Base-by-base conservation (phyloP, 2,888 invertebrate genomes). In the Polydrusus tereticollis region DNA sequence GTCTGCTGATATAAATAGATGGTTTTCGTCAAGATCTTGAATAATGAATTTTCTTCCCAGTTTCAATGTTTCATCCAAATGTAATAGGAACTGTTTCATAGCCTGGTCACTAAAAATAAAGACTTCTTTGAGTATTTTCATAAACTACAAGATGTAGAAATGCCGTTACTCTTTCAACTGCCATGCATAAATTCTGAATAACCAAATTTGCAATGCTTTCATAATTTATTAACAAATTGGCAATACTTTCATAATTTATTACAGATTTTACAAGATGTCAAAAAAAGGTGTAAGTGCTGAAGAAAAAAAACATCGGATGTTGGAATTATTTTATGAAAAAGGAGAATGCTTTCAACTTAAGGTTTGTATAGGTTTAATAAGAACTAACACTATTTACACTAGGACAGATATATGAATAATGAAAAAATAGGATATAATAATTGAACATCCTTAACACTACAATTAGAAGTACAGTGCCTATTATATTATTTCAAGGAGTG, bases 1-100 rank as follows among this genome's bases (percentile, higher is more conserved):
- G 79, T 99, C 98, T 0, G 94, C 90, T n/a, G 97, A 95, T 81
- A 99, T 96, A 81, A 99, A 98, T 68, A 99, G 85, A 86, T 99
- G 98, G 74, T 92, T 94, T 79, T 98, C 98, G 82, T 99, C 99
- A 78, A 99, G 88, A 86, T 99, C 98, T 88, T 98, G 97, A 75
- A 98, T 92, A 60, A 99, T 97, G 87, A 99, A 99, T 86, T 96
- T 96, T 79, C 92, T 90, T 78, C 98, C 98, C 16, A 99, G 88
- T 60, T 95, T 95, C 76, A 94, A 88, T 2, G 94, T 97, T 85
- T 99, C 99, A 80, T 99, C 99, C 80, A 99, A 87, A 88, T 98
- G 96, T 0, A 99, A 88, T 20, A 99, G 88, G 84, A 99, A 97
- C 86, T 99, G 98, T 91, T 98, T 98, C 98, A 99, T 99, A 82